Conservation (phyloP, 1,140 invertebrate genomes). For the Brachionus sp. region DNA sequence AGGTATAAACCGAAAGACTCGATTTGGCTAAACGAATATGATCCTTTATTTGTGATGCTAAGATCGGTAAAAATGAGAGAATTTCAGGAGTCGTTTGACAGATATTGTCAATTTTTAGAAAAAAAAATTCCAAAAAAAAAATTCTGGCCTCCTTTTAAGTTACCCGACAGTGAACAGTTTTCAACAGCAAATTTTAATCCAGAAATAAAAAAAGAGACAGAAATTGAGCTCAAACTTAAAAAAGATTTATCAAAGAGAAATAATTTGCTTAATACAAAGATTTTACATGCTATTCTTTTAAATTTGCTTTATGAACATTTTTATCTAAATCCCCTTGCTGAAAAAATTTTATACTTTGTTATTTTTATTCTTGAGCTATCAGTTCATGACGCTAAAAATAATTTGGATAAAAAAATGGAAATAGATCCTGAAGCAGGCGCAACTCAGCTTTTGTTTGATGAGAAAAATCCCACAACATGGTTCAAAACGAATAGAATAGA, state of each 20-base stretch:
- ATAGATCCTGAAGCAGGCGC: neutral
- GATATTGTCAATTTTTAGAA: slow-evolving; percentile 57
- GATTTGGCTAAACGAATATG: slow-evolving; percentile 86
- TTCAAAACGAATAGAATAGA: slow-evolving; percentile 73
- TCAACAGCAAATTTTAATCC: neutral
- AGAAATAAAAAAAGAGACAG: neutral
- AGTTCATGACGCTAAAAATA: slow-evolving; percentile 61
- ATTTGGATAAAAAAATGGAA: neutral
- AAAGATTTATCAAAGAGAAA: neutral
- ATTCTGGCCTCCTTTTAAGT: slow-evolving; percentile 78
- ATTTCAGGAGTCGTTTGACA: slow-evolving; percentile 87
- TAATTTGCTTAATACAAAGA: slow-evolving; percentile 68
- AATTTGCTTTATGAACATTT: slow-evolving; percentile 78
- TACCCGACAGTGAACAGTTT: slow-evolving; percentile 70
- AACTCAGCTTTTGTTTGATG: slow-evolving; percentile 18
- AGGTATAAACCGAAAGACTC: slow-evolving; percentile 57
- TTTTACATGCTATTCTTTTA: slow-evolving; percentile 79
- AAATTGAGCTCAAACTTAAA: neutral
- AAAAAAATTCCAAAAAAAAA: slow-evolving; percentile 61
- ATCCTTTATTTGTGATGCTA: slow-evolving; percentile 84
- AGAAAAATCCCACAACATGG: slow-evolving; percentile 66
- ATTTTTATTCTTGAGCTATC: slow-evolving; percentile 82
- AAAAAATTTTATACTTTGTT: slow-evolving; percentile 77
- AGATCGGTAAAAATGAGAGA: slow-evolving; percentile 84
- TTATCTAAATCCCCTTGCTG: slow-evolving; percentile 67